Evolutionary conservation across 2,113 vertebrate genomes (phyloP), one percentile per base, ranked within the genome.

Genomic region (Copsychus sechellarum): DNA sequence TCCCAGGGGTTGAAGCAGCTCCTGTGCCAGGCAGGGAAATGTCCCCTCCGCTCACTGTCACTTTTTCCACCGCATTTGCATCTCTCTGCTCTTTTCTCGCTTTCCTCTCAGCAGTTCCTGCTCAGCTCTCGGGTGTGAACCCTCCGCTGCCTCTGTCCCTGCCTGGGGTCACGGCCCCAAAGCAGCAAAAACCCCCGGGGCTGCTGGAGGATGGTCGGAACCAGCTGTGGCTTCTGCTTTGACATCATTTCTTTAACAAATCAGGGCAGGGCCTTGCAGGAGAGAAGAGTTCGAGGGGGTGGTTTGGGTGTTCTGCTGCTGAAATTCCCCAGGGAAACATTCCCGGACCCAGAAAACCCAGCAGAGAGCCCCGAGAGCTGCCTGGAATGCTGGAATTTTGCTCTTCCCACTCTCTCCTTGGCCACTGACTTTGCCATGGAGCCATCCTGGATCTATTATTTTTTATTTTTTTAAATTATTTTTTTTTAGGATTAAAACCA

Each of bases 51-150:
- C 88, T 71, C 51, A 11, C 65, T 7, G 38, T 90, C 95, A 97
- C 83, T 95, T 95, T 98, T 98, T 98, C 98, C 98, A 96, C 95
- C 31, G 70, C 71, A 56, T 95, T 97, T 83, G 94, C 96, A 94
- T 98, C 95, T 95, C 96, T 73, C 92, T 92, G 96, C 97, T 94
- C 90, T 25, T 45, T 5, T 48, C 93, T 67, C 24, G 16, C 66
- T 43, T 58, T 38, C 53, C 74, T 25, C 80, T 20, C 25, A 6
- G 40, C 60, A 31, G 66, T 65, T 86, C 17, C 70, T 53, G 88
- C 81, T 42, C 50, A 15, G 19, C 71, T 20, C 69, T 54, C 14
- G 72, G 12, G 45, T 92, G 95, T 80, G 87, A 94, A 38, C 34
- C 11, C 8, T 64, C 26, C 48, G 20, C 67, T 7, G 67, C 33